Evolutionary conservation across 2,888 invertebrate species (phyloP).

Genomic region (Sinhomidia bicolor): DNA sequence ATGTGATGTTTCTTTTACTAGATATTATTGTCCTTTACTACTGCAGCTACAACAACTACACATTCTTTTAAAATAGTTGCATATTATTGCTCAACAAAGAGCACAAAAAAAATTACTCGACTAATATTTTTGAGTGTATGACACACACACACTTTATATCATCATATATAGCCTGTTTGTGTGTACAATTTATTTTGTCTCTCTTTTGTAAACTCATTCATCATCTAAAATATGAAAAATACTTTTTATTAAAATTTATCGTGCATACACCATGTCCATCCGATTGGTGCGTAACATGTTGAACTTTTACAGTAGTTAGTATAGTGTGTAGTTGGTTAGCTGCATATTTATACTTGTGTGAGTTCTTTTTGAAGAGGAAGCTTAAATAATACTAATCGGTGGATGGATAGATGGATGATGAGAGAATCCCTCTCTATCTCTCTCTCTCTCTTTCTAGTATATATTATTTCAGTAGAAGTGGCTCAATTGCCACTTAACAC

Average conservation of each 20-base stretch:
- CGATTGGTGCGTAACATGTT: background rate
- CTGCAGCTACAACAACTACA: too few species aligned
- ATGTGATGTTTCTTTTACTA: background rate
- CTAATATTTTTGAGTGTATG: background rate
- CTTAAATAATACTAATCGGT: too few species aligned
- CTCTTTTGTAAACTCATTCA: conserved; percentile 19
- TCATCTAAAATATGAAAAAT: conserved; percentile 63
- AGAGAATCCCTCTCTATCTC: too few species aligned
- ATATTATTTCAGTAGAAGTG: conserved; percentile 65
- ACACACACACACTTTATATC: background rate
- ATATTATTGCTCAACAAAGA: background rate
- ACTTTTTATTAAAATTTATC: conserved; percentile 62
- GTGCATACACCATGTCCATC: background rate
- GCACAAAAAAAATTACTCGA: background rate
- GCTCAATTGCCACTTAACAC: conserved; percentile 69
- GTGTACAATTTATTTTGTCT: background rate
- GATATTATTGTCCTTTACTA: too few species aligned
- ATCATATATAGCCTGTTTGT: background rate
- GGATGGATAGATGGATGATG: too few species aligned
- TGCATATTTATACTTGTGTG: background rate
- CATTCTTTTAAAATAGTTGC: background rate
- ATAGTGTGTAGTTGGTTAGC: too few species aligned
- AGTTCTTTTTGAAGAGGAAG: background rate
- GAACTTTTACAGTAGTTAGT: background rate
- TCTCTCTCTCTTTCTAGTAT: background rate